Evolutionary conservation across 2,797 vertebrate genomes (phyloP).

Genomic region (Macropodus opercularis): DNA sequence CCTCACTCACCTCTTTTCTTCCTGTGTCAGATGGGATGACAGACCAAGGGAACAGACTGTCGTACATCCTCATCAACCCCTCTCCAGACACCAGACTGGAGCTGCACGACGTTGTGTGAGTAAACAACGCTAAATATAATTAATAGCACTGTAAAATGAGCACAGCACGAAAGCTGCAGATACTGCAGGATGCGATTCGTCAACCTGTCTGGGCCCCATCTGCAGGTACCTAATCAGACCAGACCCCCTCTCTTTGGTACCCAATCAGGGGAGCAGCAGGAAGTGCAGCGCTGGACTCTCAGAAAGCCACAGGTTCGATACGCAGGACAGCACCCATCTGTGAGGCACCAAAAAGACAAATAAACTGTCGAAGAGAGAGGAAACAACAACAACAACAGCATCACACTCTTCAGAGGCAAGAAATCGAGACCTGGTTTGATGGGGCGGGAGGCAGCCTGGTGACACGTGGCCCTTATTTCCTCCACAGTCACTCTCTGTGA

Average conservation of each 20-base stretch:
- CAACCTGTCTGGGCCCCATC: constrained; percentile 6
- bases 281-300: constrained; percentile 77
- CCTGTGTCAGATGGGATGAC: constrained; percentile 85
- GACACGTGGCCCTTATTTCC: constrained; percentile 28
- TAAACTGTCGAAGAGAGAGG: constrained; percentile 28
- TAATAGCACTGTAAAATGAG: constrained; percentile 5
- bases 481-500: constrained; percentile 36
- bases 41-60: constrained; percentile 86
- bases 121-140: constrained; percentile 29
- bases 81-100: constrained; percentile 86
- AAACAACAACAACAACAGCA: constrained; percentile 15
- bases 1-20: constrained; percentile 56
- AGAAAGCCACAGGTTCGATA: constrained; percentile 81
- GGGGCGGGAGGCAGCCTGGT: constrained; percentile 16
- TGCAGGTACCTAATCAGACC: constrained; percentile 86
- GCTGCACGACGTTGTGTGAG: constrained; percentile 88
- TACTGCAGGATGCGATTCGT: constrained; percentile 8
- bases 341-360: constrained; percentile 63
- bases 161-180: background rate
- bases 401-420: constrained; percentile 15
- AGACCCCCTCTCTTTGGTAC: constrained; percentile 84
- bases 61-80: constrained; percentile 89
- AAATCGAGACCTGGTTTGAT: constrained; percentile 21
- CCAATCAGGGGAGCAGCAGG: constrained; percentile 78
- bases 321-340: constrained; percentile 86